Evolutionary conservation across 2,797 vertebrate species (phyloP), one percentile per base, ranked within the genome.

Genomic region (Chaunax sp.): DNA sequence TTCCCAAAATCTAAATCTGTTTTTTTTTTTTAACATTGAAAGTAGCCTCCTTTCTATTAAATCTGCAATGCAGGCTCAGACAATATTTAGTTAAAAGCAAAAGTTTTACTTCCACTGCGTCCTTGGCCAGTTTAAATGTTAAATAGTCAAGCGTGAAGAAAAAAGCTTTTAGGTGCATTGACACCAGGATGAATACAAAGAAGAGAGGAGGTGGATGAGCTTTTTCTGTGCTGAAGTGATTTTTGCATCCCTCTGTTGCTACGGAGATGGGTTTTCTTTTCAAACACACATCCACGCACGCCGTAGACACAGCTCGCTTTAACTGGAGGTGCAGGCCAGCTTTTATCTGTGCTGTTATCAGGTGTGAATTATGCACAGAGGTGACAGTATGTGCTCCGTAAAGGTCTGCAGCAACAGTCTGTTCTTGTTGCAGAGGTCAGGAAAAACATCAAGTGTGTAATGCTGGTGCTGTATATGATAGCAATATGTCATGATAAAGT

Each of bases 271-370:
- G 54, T 58, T 41, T 61, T 70, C 20, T 46, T 37, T 49, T 3
- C 57, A 14, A 6, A 19, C 22, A 14, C 26, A 18, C 55, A 43
- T 49, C 44, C 37, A 50, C 54, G 47, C 22, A 33, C 41, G 59
- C 57, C 14, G 15, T 14, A 15, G 38, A 40, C 18, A 11, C 33
- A 35, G 6, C 12, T 35, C 33, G 12, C 33, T 35, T 35, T 35
- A 63, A 12, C 41, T 45, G 10, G 30, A 51, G 49, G 54, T 53
- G 13, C 25, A 64, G 47, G 46, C 38, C 70, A 55, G 38, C 44
- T 61, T 66, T 59, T 90, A 79, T 79, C 77, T 62, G 0, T 19
- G 4, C 52, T 44, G 59, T 72, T 87, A 60, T 86, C 80, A 83
- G 83, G 80, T 82, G 77, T 78, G 69, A 54, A 70, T 30, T 37